Base-by-base conservation (phyloP, 2,797 vertebrate genomes). In the Sternarchorhynchus goeldii region DNA sequence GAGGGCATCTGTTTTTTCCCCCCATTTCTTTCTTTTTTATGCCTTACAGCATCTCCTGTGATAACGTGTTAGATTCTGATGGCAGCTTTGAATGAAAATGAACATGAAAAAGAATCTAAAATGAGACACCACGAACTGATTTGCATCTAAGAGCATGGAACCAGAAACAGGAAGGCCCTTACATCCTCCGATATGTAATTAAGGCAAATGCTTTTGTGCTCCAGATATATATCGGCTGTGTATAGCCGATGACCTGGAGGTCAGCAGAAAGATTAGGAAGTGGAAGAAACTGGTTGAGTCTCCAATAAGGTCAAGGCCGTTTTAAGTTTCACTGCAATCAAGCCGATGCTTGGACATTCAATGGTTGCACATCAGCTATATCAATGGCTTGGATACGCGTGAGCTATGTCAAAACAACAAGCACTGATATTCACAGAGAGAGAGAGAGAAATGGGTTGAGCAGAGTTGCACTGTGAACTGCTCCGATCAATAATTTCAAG, bases 21-120 rank as follows among this genome's bases (percentile, higher is more conserved):
- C 71, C 25, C 25, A 25, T 79, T 76, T 84, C 56, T 74, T 76
- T 69, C 69, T 70, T 69, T 65, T 7, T 53, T 32, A 56, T 66
- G 73, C 76, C 80, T 73, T 66, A 10, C 62, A 81, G 77, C 73
- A 65, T 79, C 57, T 74, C 64, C 29, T 39, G 63, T 62, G 63
- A 68, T 78, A 73, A 57, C 29, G 29, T 67, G 62, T 14, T 66
- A 70, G 73, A 81, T 71, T 79, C 78, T 83, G 75, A 81, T 73
- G 36, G 36, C 65, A 65, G 68, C 64, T 79, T 79, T 84, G 73
- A 79, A 79, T 81, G 63, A 74, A 79, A 79, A 74, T 45, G 69
- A 71, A 79, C 60, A 74, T 83, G 67, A 79, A 81, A 81, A 64
- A 32, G 68, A 76, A 79, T 77, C n/a, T 41, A 53, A 79, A 67